Evolutionary conservation across 2,888 invertebrate genomes (phyloP).

Genomic region (Arge pagana): DNA sequence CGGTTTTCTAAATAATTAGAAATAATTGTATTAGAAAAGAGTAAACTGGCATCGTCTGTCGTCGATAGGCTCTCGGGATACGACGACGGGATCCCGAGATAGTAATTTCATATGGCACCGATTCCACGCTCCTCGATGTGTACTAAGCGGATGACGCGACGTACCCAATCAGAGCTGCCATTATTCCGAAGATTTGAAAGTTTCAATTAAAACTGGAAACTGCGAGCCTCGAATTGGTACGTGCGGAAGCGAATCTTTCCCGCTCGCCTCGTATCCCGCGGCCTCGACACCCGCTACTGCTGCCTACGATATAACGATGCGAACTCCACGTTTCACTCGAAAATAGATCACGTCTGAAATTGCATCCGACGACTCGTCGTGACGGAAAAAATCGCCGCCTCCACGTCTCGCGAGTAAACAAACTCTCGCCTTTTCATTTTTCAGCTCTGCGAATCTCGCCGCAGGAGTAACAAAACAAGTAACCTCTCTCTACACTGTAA

Average conservation of each 20-base stretch:
- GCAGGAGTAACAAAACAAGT: too few species aligned
- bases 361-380: too few species aligned
- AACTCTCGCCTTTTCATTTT: too few species aligned
- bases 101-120: conserved; percentile 7
- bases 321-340: conserved; percentile 17
- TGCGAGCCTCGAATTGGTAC: neutral
- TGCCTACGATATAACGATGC: conserved; percentile 20
- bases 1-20: conserved; percentile 34
- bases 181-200: conserved; percentile 43
- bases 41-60: conserved; percentile 11
- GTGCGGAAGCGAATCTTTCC: neutral
- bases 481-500: too few species aligned
- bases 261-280: conserved; percentile 8
- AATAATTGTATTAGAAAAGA: conserved; percentile 31
- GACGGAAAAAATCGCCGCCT: too few species aligned
- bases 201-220: conserved; percentile 32
- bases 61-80: too few species aligned
- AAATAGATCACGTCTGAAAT: too few species aligned
- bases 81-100: too few species aligned
- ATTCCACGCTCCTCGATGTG: conserved; percentile 13
- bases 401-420: too few species aligned
- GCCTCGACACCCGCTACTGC: conserved; percentile 15
- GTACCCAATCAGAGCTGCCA: conserved; percentile 11
- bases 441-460: too few species aligned
- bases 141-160: too few species aligned